A percentile compares a stretch with the other conserved stretches of the same genome.
Evolutionary conservation across 2,888 invertebrate species (phyloP).

Genomic region (Lysandra bellargus): DNA sequence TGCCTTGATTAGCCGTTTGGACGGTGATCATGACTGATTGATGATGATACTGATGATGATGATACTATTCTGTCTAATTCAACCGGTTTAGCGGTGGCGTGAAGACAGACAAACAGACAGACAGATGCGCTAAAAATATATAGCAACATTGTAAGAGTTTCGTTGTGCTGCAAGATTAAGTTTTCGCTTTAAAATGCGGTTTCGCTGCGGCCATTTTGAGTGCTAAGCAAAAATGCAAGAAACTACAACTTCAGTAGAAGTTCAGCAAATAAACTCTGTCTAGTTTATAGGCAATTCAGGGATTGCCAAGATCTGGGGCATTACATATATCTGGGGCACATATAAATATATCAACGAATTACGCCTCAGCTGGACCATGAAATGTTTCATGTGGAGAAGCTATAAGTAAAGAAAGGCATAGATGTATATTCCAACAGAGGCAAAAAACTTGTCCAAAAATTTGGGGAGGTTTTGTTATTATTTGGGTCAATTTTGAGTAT

Average conservation of each 20-base stretch:
- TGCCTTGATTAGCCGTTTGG: too few species aligned
- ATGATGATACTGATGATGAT: too few species aligned
- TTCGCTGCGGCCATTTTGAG: not conserved
- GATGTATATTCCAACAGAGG: not conserved
- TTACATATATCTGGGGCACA: not conserved
- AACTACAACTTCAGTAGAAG: not conserved
- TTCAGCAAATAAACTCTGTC: not conserved
- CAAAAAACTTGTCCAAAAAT: not conserved
- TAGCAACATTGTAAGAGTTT: not conserved
- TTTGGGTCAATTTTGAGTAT: not conserved
- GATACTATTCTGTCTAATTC: too few species aligned
- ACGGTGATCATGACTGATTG: too few species aligned
- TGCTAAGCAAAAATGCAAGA: not conserved
- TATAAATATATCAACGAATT: constrained; percentile 12
- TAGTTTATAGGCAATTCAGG: constrained; percentile 13
- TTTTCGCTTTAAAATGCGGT: not conserved
- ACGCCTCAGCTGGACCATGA: not conserved
- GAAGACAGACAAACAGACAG: too few species aligned
- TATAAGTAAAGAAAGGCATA: not conserved
- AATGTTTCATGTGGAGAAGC: not conserved
- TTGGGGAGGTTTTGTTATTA: not conserved
- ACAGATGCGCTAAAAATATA: too few species aligned
- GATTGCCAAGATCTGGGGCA: constrained; percentile 8
- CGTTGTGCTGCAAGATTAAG: not conserved
- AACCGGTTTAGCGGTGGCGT: too few species aligned